Evolutionary conservation across 2,113 vertebrate species (phyloP), one percentile per base, ranked within the genome.

Genomic region (Circaetus cinerascens): DNA sequence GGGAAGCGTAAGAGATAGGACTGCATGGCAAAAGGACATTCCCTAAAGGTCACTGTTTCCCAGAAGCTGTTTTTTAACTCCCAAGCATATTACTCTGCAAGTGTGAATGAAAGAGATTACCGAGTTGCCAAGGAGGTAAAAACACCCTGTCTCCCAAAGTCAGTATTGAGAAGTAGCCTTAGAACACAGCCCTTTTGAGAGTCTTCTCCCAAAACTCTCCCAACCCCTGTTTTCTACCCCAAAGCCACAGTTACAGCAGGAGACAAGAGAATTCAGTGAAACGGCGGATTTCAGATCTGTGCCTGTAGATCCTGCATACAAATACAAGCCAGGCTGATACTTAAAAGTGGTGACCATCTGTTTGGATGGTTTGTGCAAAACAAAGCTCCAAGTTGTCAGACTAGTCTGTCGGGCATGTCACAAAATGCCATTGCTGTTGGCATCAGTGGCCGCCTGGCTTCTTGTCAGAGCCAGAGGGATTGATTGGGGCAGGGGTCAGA

Each of bases 311-410:
- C 30, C 48, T 59, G 59, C 5, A 0, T 46, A 57, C 76, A 40
- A 29, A 74, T 34, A 84, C 7, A n/a, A 91, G 76, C 75, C 86
- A 63, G 93, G 79, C 86, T 89, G 76, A 41, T 71, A 13, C 32
- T 74, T 46, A 1, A 10, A 74, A 95, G 88, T 88, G 95, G 86
- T 88, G 90, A 62, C 90, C 96, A 93, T 96, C 97, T 96, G 95
- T 73, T 96, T 64, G 71, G 34, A 48, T 90, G 90, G 51, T 45
- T 87, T 48, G 43, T 19, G 85, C 78, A 76, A 92, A 97, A 69
- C 90, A 93, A 57, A 93, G 64, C 87, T 87, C 66, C 9, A 3
- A 73, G 92, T 72, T 93, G 96, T 82, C 96, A 94, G 88, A 95
- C 74, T 20, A 34, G 77, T 60, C 96, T 95, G 36, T 69, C 88